Conservation (phyloP, 53 echinoderm and acorn worm genomes). For the Crossaster papposus region DNA sequence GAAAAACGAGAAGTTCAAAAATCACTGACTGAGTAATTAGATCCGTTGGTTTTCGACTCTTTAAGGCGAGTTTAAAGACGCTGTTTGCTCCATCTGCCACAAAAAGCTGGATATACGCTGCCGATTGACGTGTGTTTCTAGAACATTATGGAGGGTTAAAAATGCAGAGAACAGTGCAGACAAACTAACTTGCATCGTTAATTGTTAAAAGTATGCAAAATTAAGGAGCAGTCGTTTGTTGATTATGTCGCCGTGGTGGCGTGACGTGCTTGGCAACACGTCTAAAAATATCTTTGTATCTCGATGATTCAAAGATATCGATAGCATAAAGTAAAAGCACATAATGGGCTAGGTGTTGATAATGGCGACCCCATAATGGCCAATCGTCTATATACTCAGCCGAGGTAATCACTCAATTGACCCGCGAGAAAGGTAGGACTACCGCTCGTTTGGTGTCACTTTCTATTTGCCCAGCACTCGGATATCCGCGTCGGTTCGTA, state of each 20-base stretch:
- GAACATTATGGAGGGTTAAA: no score
- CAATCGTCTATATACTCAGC: background rate
- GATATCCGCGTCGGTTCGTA: conserved; percentile 30
- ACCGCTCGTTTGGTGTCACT: conserved; percentile 16
- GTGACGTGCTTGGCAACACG: background rate
- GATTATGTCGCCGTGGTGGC: background rate
- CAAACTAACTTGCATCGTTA: no score
- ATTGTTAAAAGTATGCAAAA: no score
- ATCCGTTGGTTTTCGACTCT: background rate
- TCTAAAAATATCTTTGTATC: background rate
- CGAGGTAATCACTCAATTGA: conserved; percentile 9
- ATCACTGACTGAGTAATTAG: background rate
- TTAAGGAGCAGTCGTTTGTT: no score
- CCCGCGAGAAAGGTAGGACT: background rate
- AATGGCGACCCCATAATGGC: background rate
- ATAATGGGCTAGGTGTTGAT: background rate
- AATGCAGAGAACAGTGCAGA: no score
- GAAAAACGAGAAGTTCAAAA: background rate
- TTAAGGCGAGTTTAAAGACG: background rate
- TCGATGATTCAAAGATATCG: background rate
- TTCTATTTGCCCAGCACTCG: conserved; percentile 33
- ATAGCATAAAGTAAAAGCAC: background rate
- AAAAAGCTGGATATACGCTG: no score
- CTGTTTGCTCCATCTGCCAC: no score
- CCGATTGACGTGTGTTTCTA: no score